phyloP scores from a whole-genome alignment of 2,888 invertebrate genomes.

The Leistus spinibarbis region DNA sequence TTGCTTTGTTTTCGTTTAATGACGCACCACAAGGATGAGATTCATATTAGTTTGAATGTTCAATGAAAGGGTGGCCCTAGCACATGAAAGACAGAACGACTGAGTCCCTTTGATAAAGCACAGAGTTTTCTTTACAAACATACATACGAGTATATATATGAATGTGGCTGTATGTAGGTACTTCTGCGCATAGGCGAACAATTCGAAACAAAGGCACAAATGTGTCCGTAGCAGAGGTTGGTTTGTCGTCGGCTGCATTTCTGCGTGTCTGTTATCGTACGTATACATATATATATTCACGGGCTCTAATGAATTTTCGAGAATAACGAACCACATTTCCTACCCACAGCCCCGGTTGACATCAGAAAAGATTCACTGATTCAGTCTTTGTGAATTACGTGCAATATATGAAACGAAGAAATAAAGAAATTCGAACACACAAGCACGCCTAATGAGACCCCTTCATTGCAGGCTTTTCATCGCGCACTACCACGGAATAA shows the following conservation, averaged over 20 bases:
- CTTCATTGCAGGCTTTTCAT: too few species aligned
- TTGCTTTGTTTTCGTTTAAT: not conserved
- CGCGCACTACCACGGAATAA: too few species aligned
- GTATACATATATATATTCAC: not conserved
- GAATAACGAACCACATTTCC: not conserved
- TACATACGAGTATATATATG: not conserved
- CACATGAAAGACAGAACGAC: not conserved
- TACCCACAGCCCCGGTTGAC: not conserved
- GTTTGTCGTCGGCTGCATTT: not conserved
- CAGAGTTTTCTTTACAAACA: not conserved
- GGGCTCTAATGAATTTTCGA: not conserved
- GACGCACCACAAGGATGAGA: not conserved
- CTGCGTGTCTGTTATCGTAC: too few species aligned
- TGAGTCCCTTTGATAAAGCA: not conserved
- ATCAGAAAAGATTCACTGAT: not conserved
- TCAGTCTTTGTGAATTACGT: not conserved
- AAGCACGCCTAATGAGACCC: not conserved
- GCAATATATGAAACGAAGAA: too few species aligned
- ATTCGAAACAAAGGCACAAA: not conserved
- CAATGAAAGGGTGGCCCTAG: not conserved
- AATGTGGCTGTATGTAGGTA: not conserved
- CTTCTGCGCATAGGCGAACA: not conserved
- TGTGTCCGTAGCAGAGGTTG: not conserved
- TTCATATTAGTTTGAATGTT: not conserved
- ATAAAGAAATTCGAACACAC: not conserved